These are phyloP conservation scores for Cardinalis cardinalis DNA, from an alignment of 2,113 vertebrate species.

Conservation along the genomic window DNA sequence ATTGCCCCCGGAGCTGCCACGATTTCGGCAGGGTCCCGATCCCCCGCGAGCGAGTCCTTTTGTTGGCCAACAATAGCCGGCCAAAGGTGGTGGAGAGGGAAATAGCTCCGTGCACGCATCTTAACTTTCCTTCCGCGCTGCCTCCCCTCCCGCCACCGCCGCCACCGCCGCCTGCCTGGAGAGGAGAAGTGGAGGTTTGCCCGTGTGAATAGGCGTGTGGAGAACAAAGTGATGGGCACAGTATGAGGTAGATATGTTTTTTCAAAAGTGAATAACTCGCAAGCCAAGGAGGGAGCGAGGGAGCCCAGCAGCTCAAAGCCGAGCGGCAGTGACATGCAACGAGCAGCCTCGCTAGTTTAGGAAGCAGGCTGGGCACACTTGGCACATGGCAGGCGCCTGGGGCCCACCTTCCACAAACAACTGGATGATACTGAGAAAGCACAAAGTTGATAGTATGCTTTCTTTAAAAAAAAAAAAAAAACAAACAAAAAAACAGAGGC, in stretches of 20 bases:
- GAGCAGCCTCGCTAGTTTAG: neutral
- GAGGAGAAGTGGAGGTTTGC: neutral
- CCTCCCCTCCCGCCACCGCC: neutral
- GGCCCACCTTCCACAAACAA: neutral
- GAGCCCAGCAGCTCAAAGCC: neutral
- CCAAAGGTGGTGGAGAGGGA: neutral
- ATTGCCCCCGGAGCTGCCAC: neutral
- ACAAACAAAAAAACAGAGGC: neutral
- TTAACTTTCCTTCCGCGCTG: neutral
- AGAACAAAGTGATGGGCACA: constrained; percentile 56
- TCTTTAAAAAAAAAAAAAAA: neutral
- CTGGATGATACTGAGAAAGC: neutral
- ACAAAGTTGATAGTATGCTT: neutral
- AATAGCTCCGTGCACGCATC: neutral
- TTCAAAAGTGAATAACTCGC: constrained; percentile 29
- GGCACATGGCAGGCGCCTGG: neutral
- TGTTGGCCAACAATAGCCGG: neutral
- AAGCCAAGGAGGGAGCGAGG: neutral
- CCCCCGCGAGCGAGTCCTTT: neutral
- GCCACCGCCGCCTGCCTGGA: neutral
- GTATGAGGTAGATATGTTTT: constrained; percentile 43
- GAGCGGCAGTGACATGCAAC: neutral
- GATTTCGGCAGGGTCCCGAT: neutral
- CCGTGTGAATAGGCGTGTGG: neutral
- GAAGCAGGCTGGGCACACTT: neutral